Conservation (phyloP, 2,113 vertebrate genomes). For the Miniopterus natalensis region DNA sequence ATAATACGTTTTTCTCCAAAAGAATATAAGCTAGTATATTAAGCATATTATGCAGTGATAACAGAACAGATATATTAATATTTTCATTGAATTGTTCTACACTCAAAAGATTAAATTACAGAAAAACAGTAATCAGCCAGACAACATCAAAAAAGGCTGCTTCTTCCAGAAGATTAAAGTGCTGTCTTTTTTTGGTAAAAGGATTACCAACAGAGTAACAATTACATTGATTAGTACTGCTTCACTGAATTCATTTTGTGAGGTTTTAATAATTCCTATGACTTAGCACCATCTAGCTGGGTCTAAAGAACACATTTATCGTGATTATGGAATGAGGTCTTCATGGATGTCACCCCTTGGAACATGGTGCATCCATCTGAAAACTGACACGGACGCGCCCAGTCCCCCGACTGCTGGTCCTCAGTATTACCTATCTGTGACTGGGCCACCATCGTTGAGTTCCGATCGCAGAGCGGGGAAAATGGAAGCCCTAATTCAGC, state of each 20-base stretch:
- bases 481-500: conserved; percentile 95
- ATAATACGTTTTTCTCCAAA: neutral
- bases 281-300: neutral
- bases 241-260: conserved; percentile 1
- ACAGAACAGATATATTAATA: neutral
- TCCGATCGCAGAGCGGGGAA: conserved; percentile 97
- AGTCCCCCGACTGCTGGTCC: neutral
- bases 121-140: conserved; percentile 31
- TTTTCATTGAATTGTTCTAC: neutral
- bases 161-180: conserved; percentile 2
- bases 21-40: neutral
- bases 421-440: conserved; percentile 96
- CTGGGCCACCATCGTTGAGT: conserved; percentile 97
- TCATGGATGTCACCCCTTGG: neutral
- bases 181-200: neutral
- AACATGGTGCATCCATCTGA: neutral
- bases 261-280: conserved; percentile 22
- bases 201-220: neutral
- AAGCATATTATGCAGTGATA: neutral
- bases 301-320: neutral
- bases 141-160: neutral
- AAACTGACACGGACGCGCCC: neutral
- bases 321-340: neutral
- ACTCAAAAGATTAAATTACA: neutral
- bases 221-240: neutral